phyloP scores from a whole-genome alignment of 2,888 invertebrate genomes.

The Eulithis prunata region DNA sequence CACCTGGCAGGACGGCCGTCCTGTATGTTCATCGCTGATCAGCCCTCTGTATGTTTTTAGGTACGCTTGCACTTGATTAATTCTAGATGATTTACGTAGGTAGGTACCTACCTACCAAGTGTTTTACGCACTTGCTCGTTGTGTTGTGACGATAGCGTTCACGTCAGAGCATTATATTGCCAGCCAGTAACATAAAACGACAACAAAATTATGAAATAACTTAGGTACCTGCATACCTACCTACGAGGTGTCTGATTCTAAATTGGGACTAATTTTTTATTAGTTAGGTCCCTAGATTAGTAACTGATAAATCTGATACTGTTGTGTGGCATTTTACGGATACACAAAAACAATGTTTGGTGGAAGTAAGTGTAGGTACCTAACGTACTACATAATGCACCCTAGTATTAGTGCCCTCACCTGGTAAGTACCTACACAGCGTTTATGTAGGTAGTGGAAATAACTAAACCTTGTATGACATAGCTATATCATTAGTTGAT shows the following conservation, averaged over 20 bases:
- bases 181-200: conserved; percentile 51
- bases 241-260: neutral
- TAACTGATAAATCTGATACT: too few species aligned
- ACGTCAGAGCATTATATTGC: conserved; percentile 42
- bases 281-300: too few species aligned
- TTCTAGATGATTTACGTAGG: conserved; percentile 46
- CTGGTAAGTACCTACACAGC: too few species aligned
- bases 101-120: conserved; percentile 21
- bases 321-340: too few species aligned
- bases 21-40: conserved; percentile 48
- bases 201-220: conserved; percentile 5
- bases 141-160: conserved; percentile 49
- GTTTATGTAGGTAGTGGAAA: neutral
- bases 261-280: too few species aligned
- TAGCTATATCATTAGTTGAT: neutral
- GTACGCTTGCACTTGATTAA: conserved; percentile 66
- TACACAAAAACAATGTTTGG: too few species aligned
- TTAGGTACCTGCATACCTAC: neutral
- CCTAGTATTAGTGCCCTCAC: too few species aligned
- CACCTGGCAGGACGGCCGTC: conserved; percentile 60
- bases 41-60: conserved; percentile 58
- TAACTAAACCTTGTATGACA: neutral
- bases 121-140: conserved; percentile 39
- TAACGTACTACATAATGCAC: too few species aligned
- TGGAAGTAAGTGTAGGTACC: too few species aligned